Evolutionary conservation across 2,888 invertebrate species (phyloP).

Genomic region (Diarsia rubi): DNA sequence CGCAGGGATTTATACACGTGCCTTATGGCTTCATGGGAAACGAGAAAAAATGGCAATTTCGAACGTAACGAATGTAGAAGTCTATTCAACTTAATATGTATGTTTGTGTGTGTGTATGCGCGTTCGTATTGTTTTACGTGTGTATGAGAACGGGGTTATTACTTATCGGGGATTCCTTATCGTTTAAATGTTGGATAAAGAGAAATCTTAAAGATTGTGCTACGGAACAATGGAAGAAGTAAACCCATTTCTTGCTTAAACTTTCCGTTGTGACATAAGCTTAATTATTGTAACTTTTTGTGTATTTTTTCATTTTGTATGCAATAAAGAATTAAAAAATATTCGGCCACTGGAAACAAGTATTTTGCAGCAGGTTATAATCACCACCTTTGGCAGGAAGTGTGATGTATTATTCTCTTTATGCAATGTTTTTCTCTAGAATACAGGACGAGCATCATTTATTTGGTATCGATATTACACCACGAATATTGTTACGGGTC

Average conservation of each 20-base stretch:
- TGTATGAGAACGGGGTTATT: not conserved
- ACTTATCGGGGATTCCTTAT: not conserved
- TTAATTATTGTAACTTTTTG: not conserved
- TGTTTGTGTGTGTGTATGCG: not conserved
- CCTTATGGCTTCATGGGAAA: slow-evolving; percentile 79
- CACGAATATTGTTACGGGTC: not conserved
- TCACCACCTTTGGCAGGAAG: not conserved
- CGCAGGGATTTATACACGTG: slow-evolving; percentile 82
- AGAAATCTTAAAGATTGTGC: not conserved
- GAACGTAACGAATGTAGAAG: slow-evolving; percentile 65
- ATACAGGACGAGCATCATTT: slow-evolving; percentile 4
- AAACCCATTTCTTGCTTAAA: not conserved
- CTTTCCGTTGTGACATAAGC: not conserved
- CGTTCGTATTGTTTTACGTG: not conserved
- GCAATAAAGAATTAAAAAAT: not conserved
- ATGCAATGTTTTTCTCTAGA: not conserved
- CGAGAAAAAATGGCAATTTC: slow-evolving; percentile 74
- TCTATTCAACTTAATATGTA: slow-evolving; percentile 57
- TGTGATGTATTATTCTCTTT: not conserved
- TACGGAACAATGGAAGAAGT: not conserved
- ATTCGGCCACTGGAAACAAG: not conserved
- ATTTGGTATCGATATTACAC: not conserved
- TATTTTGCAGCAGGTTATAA: not conserved
- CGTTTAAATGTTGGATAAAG: not conserved
- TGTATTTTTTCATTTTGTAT: not conserved